Evolutionary conservation across 2,797 vertebrate genomes (phyloP).

Genomic region (Acanthiza pusilla): DNA sequence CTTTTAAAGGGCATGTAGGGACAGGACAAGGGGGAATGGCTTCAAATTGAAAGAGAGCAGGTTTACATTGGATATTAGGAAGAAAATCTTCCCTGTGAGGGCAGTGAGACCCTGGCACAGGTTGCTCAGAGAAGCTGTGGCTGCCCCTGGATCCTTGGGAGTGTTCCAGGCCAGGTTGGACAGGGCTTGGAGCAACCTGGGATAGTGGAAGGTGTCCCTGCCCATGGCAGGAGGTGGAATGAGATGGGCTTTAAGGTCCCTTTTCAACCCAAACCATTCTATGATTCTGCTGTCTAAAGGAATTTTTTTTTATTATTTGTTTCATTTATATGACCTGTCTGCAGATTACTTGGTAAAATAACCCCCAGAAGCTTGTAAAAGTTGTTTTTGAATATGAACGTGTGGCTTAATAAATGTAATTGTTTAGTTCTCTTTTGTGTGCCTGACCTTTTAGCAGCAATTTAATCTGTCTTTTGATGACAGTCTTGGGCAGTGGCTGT

Average conservation of each 20-base stretch:
- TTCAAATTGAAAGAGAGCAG: neutral
- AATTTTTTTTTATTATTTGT: neutral
- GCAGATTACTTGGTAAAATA: neutral
- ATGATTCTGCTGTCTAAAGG: neutral
- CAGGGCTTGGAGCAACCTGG: fast-evolving
- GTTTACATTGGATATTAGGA: neutral
- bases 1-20: neutral
- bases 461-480: neutral
- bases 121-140: neutral
- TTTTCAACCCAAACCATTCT: neutral
- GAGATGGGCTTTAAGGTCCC: neutral
- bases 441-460: neutral
- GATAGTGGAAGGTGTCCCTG: neutral
- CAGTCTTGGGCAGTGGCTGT: neutral
- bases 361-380: neutral
- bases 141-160: neutral
- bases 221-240: neutral
- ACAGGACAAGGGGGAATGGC: neutral
- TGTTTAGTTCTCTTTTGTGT: neutral
- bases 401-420: neutral
- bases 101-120: neutral
- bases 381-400: neutral
- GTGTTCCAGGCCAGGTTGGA: neutral
- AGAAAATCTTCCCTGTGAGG: neutral
- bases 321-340: neutral